phyloP scores from a whole-genome alignment of 2,888 invertebrate genomes.

The Oxyteleia sp. region DNA sequence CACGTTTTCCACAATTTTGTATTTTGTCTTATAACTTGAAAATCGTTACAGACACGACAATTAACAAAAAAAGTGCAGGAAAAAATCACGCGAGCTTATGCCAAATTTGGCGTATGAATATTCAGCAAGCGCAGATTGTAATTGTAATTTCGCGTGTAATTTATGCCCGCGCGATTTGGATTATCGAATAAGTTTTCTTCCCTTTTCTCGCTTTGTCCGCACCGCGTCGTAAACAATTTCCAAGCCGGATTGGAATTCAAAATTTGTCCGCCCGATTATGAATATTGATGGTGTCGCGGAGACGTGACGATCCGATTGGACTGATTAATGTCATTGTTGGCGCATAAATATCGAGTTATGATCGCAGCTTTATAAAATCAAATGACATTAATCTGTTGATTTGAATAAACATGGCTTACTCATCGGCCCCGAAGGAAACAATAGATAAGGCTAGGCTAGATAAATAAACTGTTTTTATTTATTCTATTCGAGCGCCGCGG shows the following conservation, averaged over 20 bases:
- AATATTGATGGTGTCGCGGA: conserved; percentile 50
- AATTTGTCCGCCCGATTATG: conserved; percentile 44
- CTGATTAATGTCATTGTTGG: conserved; percentile 55
- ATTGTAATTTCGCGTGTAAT: too few relatives aligned
- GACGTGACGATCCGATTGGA: conserved; percentile 43
- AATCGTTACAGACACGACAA: too few relatives aligned
- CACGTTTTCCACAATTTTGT: too few relatives aligned
- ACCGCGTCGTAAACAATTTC: too few relatives aligned
- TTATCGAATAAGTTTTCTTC: too few relatives aligned
- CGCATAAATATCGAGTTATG: conserved; percentile 49
- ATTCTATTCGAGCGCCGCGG: not conserved
- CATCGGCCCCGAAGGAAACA: conserved; percentile 47
- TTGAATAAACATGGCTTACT: conserved; percentile 49
- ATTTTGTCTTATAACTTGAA: too few relatives aligned
- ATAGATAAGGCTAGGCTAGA: conserved; percentile 44
- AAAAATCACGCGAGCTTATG: too few relatives aligned
- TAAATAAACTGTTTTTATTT: conserved; percentile 8
- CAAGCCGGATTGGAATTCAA: conserved; percentile 46
- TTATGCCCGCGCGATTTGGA: too few relatives aligned
- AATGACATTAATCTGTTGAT: conserved; percentile 51
- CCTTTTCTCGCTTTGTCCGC: too few relatives aligned
- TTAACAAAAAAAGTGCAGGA: too few relatives aligned
- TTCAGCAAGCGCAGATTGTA: too few relatives aligned
- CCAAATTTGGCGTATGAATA: too few relatives aligned
- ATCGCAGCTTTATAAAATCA: conserved; percentile 54